These are phyloP conservation scores for Mythimna loreyi DNA, from an alignment of 2,888 invertebrate species.

Conservation along the genomic window DNA sequence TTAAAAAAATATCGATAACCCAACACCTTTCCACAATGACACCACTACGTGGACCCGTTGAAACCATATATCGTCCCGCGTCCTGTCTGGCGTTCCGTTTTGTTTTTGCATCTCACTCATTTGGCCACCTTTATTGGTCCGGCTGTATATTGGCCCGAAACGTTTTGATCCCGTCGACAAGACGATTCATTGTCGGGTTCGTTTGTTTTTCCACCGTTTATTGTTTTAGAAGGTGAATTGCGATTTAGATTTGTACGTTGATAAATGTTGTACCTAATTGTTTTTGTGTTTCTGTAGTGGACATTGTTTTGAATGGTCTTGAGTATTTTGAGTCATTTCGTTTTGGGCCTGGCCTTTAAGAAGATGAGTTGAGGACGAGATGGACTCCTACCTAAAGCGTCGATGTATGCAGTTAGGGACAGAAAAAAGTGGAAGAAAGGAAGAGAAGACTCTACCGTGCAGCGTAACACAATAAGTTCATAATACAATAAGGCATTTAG, in stretches of 20 bases:
- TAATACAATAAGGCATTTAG: too few relatives aligned
- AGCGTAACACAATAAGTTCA: too few relatives aligned
- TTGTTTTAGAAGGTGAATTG: slow-evolving; percentile 54
- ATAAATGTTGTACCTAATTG: slow-evolving; percentile 5
- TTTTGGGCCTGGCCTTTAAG: too few relatives aligned
- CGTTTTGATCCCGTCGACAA: slow-evolving; percentile 60
- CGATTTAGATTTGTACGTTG: slow-evolving; percentile 12
- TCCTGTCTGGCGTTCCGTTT: slow-evolving; percentile 65
- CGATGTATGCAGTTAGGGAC: too few relatives aligned
- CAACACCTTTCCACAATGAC: neutral
- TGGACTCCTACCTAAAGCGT: too few relatives aligned
- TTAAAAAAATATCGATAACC: slow-evolving; percentile 29
- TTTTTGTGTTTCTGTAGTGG: neutral
- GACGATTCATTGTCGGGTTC: slow-evolving; percentile 39
- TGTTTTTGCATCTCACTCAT: slow-evolving; percentile 72
- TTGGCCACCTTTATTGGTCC: slow-evolving; percentile 67
- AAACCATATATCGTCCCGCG: slow-evolving; percentile 67
- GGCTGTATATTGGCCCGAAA: slow-evolving; percentile 28
- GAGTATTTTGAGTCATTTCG: too few relatives aligned
- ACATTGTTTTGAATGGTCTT: neutral
- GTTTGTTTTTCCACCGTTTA: slow-evolving; percentile 56
- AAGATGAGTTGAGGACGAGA: too few relatives aligned
- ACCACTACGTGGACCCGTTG: slow-evolving; percentile 50
- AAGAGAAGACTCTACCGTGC: too few relatives aligned
- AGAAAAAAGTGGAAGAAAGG: too few relatives aligned